Base-by-base conservation (phyloP, 2,888 invertebrate genomes). In the Apomyelois bistriatella region DNA sequence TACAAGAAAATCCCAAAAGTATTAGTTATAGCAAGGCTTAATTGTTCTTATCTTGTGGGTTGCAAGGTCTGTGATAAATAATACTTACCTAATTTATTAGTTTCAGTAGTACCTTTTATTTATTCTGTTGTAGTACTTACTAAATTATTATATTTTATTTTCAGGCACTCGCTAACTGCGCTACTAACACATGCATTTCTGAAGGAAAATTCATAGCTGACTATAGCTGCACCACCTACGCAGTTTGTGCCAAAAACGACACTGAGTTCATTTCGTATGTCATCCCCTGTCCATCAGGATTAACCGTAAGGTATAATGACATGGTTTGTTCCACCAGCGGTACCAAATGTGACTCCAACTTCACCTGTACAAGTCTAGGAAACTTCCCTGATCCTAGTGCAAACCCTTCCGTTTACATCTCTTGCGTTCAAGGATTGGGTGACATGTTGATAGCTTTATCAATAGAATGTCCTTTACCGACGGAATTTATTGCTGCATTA, bases 171-270 rank as follows among this genome's bases (percentile, higher is more conserved):
- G 70, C 71, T 52, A 70, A 81, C 65, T 72, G 65, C 35, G 75
- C 73, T 1, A 59, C n/a, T 28, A 32, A 16, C n/a, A 16, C 49
- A 6, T 89, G 89, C 54, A 72, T 65, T 0, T 57, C 70, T 0
- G 72, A 74, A 12, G 89, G 88, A 52, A 78, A 80, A 56, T 89
- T 79, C 54, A 80, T 85, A 1, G 81, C 85, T 58, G 72, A 82
- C 47, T 68, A 73, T 3, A 75, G 80, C 47, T 90, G 90, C 54
- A 68, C 77, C 3, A 86, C 86, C 0, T 88, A 78, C 60, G 78
- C 81, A n/a, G 80, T 86, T 65, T 90, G 90, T 53, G 70, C 70
- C 0, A 76, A 75, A 0, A 60, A 68, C 0, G 63, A 60, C 1
- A 72, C 36, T n/a, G 36, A 66, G 10, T 85, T 76, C 57, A 75